Evolutionary conservation across 2,888 invertebrate species (phyloP), one percentile per base, ranked within the genome.

Genomic region (Pycnomerus fuliginosus): DNA sequence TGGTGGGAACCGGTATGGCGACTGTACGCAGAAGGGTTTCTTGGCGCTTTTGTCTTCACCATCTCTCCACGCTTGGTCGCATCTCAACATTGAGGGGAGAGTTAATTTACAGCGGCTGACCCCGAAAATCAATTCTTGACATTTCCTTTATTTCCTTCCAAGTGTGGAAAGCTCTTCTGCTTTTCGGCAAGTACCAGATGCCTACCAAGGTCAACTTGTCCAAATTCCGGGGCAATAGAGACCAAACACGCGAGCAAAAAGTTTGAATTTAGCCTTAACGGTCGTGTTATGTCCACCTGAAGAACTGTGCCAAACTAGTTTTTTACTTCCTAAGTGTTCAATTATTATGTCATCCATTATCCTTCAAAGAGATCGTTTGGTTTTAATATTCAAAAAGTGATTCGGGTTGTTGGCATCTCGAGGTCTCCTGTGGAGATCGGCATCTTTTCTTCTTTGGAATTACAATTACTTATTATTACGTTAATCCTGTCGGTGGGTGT

Each of bases 1-100:
- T 42, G 40, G 49, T 53, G 51, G 51, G 50, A 53, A 53, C 53
- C 48, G 47, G 50, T 52, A 43, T 39, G 17, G 36, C 36, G 46
- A 46, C 40, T 33, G 24, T 39, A 23, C 33, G 35, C 30, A 34
- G 39, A 54, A 52, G 54, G 58, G 55, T 54, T 55, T 55, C 48
- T 48, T 42, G 38, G 35, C n/a, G 37, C 52, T 52, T 49, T 56
- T 56, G 50, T 54, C 53, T 48, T 47, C 27, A 42, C 20, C 20
- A 35, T 46, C 39, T 44, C 42, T 52, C 37, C 39, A 56, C 48
- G 55, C 53, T 53, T 43, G 43, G 53, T 24, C 41, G 52, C 27
- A 37, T 39, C n/a, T n/a, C n/a, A n/a, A n/a, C 42, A 38, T 24
- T 25, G 40, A 42, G 43, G 52, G 50, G 46, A 44, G 42, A 50